A percentile compares a stretch with the other conserved stretches of the same genome.
Evolutionary conservation across 2,113 vertebrate species (phyloP).

Genomic region (Symphodus melops): DNA sequence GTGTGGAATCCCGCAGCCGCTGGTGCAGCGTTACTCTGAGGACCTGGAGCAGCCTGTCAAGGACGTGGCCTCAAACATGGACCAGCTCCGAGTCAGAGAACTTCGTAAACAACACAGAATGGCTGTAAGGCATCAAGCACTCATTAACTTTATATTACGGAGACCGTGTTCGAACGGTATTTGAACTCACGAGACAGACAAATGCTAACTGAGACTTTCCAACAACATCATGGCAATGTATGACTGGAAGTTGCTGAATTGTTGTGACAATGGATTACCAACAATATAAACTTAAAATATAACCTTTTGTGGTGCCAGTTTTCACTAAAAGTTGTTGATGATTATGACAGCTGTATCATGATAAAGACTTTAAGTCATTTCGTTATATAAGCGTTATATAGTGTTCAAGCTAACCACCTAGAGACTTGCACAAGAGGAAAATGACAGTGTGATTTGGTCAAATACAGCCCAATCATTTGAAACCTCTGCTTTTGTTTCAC

Average conservation of each 20-base stretch:
- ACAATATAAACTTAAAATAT: too few species aligned
- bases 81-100: conserved; percentile 92
- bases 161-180: neutral
- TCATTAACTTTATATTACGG: neutral
- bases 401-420: neutral
- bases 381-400: neutral
- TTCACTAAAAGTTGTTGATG: too few species aligned
- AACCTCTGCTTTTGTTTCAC: too few species aligned
- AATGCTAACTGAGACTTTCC: neutral
- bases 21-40: conserved; percentile 94
- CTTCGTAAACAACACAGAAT: conserved; percentile 97
- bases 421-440: neutral
- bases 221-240: too few species aligned
- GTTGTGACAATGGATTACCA: too few species aligned
- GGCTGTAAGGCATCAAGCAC: conserved; percentile 89
- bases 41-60: conserved; percentile 91
- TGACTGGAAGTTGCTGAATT: too few species aligned
- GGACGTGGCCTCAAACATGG: conserved; percentile 90
- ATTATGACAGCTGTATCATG: too few species aligned
- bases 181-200: neutral
- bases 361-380: neutral
- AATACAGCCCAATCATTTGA: too few species aligned
- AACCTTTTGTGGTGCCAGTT: too few species aligned
- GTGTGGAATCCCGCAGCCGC: conserved; percentile 92
- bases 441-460: neutral